Conservation (phyloP, 2,888 invertebrate genomes). For the Empis livida region DNA sequence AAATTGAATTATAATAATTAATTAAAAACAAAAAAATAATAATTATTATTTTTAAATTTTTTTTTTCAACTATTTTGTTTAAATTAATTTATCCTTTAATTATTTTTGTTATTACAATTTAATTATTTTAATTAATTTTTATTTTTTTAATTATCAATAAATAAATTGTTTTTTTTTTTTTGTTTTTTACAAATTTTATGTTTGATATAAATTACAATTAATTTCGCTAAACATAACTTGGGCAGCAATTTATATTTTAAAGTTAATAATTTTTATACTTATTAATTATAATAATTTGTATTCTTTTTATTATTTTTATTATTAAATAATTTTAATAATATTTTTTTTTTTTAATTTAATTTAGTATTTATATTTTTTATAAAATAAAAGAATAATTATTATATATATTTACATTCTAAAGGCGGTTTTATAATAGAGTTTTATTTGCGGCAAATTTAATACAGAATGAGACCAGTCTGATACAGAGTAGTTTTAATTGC, state of each 20-base stretch:
- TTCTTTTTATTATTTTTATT: conserved; percentile 8
- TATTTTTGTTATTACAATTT: background rate
- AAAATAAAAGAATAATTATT: no score
- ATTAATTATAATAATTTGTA: conserved; percentile 3
- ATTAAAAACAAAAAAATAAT: conserved; percentile 23
- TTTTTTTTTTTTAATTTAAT: no score
- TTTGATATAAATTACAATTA: conserved; percentile 3
- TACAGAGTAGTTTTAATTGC: no score
- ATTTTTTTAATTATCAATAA: conserved; percentile 1
- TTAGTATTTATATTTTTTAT: no score
- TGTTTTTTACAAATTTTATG: conserved; percentile 12
- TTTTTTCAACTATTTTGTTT: conserved; percentile 1
- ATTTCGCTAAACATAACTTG: conserved; percentile 18
- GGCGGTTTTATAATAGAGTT: no score
- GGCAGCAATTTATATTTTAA: conserved; percentile 8
- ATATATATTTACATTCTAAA: no score
- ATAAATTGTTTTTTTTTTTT: conserved; percentile 1
- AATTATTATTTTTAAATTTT: conserved; percentile 15
- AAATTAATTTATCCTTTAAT: background rate
- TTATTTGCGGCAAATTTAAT: no score
- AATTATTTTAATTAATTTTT: background rate
- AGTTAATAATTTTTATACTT: conserved; percentile 10
- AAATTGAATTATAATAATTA: no score
- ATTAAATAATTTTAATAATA: conserved; percentile 20
- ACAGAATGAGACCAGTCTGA: no score